phyloP scores from a whole-genome alignment of 2,888 invertebrate genomes.

The Philereme transversata region DNA sequence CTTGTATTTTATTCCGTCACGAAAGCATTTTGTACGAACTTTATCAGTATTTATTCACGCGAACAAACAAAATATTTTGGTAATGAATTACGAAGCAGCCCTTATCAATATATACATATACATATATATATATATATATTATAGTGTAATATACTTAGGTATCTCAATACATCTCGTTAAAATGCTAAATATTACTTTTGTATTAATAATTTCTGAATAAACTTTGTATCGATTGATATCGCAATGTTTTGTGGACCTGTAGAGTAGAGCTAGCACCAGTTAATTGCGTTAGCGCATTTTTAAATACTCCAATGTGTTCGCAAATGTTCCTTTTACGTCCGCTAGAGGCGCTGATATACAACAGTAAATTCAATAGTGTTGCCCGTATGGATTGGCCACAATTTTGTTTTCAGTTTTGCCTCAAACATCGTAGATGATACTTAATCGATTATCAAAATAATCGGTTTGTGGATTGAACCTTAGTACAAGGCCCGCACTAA shows the following conservation, averaged over 20 bases:
- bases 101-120: no score
- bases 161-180: constrained; percentile 19
- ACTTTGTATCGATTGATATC: constrained; percentile 10
- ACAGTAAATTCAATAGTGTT: no score
- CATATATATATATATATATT: constrained; percentile 3
- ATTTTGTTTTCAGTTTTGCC: no score
- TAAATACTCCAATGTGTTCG: not conserved
- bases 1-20: constrained; percentile 34
- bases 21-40: constrained; percentile 32
- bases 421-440: no score
- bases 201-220: constrained; percentile 15
- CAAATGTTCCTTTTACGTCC: not conserved
- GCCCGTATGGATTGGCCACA: no score
- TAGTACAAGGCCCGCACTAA: no score
- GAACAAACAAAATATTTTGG: constrained; percentile 16
- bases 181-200: constrained; percentile 2
- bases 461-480: no score
- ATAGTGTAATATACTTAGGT: constrained; percentile 15
- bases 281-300: constrained; percentile 9
- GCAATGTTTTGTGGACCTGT: constrained; percentile 19
- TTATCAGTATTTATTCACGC: constrained; percentile 22
- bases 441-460: no score
- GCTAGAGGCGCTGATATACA: not conserved
- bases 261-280: constrained; percentile 9
- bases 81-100: constrained; percentile 8